Evolutionary conservation across 2,797 vertebrate species (phyloP).

Genomic region (Podargus strigoides): DNA sequence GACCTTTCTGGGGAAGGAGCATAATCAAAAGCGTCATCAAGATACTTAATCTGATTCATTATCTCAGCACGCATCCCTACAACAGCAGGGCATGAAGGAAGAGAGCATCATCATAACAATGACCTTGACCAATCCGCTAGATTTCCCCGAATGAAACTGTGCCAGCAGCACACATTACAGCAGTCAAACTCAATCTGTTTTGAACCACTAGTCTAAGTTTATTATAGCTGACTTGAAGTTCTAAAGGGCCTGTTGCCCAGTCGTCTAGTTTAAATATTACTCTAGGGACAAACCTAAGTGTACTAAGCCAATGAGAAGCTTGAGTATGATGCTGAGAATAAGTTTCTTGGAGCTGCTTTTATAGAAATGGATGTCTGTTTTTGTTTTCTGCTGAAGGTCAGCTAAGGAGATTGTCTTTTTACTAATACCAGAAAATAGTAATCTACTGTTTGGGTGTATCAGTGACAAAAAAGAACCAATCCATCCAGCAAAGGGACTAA

Average conservation of each 20-base stretch:
- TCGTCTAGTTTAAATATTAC: background rate
- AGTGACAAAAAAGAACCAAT: background rate
- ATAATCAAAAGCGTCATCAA: conserved; percentile 20
- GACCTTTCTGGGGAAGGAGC: conserved; percentile 2
- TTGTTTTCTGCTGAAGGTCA: background rate
- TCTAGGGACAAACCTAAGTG: background rate
- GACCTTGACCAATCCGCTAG: background rate
- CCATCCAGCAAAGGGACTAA: background rate
- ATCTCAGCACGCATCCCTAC: background rate
- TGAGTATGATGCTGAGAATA: background rate
- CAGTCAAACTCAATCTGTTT: conserved; percentile 11
- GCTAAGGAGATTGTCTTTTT: background rate
- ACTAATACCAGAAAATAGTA: background rate
- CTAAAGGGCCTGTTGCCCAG: background rate
- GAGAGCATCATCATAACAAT: background rate
- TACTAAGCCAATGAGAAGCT: background rate
- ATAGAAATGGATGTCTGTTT: background rate
- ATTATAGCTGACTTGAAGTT: background rate
- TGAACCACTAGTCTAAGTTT: background rate
- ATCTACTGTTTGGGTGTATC: background rate
- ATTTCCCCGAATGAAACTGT: background rate
- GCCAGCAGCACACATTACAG: background rate
- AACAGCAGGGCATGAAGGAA: background rate
- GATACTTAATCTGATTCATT: conserved; percentile 11
- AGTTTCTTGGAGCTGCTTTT: background rate